Percentiles rank a stretch among this genome's conserved stretches.
Evolutionary conservation across 1,140 invertebrate genomes (phyloP).

Genomic region (Pseudomyrmex dendroicus): DNA sequence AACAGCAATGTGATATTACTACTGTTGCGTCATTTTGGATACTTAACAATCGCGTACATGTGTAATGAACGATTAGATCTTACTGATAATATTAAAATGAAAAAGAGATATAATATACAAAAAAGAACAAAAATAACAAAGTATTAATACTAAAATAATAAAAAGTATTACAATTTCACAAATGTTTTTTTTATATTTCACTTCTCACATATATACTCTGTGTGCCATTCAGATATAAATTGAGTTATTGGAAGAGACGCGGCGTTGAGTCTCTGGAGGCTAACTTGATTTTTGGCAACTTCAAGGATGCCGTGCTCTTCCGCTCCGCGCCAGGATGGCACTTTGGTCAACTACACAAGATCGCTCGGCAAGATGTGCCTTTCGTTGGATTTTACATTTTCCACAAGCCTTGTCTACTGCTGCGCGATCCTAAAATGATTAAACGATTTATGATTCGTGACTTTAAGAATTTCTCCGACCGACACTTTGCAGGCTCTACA

Average conservation of each 20-base stretch:
- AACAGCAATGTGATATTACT: no score
- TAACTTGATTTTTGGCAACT: conserved; percentile 72
- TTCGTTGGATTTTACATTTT: conserved; percentile 71
- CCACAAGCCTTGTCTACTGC: conserved; percentile 68
- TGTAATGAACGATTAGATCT: no score
- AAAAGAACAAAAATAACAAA: no score
- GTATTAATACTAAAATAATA: no score
- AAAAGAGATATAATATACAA: no score
- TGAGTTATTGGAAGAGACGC: conserved; percentile 66
- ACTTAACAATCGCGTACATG: no score
- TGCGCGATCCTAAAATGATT: conserved; percentile 68
- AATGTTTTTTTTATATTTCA: neutral
- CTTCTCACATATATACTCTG: neutral
- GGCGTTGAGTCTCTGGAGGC: conserved; percentile 69
- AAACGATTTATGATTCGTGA: conserved; percentile 81
- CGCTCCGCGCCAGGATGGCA: conserved; percentile 78
- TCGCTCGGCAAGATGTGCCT: conserved; percentile 42
- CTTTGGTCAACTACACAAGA: conserved; percentile 74
- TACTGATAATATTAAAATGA: no score
- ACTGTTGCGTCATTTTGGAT: no score
- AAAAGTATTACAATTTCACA: no score
- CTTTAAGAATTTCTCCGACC: conserved; percentile 84
- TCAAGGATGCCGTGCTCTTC: conserved; percentile 69
- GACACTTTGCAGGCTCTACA: conserved; percentile 69
- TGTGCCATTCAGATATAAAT: conserved; percentile 23